phyloP scores from a whole-genome alignment of 2,797 vertebrate genomes.

The Borostomias antarcticus region DNA sequence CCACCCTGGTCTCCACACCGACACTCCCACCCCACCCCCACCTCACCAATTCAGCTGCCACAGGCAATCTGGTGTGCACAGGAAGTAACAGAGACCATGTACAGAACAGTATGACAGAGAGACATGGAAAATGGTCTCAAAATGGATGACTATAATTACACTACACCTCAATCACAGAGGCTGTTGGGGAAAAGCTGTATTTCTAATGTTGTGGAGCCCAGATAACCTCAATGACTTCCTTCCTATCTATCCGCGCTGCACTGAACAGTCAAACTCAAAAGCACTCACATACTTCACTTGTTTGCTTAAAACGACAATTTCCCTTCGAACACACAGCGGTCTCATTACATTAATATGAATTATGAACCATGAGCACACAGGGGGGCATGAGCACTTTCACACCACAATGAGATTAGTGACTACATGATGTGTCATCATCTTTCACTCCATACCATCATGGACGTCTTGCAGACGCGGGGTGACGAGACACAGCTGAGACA shows the following conservation, averaged over 20 bases:
- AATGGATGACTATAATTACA: no score
- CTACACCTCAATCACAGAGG: no score
- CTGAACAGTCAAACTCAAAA: conserved; percentile 43
- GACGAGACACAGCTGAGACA: conserved; percentile 51
- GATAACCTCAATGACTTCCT: conserved; percentile 35
- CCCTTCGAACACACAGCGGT: background rate
- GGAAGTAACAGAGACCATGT: no score
- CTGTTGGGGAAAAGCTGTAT: no score
- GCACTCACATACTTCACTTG: conserved; percentile 28
- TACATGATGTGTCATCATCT: conserved; percentile 32
- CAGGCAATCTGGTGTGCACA: background rate
- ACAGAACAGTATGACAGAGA: conserved; percentile 5
- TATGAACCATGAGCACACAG: conserved; percentile 15
- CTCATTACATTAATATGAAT: conserved; percentile 33
- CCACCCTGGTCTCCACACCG: no score
- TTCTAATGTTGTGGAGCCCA: conserved; percentile 16
- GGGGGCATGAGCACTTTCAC: conserved; percentile 34
- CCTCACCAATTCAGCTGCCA: background rate
- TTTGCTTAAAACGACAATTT: background rate
- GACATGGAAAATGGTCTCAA: background rate
- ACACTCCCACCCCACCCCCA: background rate
- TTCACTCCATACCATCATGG: conserved; percentile 55
- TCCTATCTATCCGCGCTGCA: conserved; percentile 32
- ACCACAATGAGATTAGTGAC: conserved; percentile 62
- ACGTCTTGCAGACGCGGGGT: conserved; percentile 39